Evolutionary conservation across 2,888 invertebrate species (phyloP).

Genomic region (Drosophila mayaguana): DNA sequence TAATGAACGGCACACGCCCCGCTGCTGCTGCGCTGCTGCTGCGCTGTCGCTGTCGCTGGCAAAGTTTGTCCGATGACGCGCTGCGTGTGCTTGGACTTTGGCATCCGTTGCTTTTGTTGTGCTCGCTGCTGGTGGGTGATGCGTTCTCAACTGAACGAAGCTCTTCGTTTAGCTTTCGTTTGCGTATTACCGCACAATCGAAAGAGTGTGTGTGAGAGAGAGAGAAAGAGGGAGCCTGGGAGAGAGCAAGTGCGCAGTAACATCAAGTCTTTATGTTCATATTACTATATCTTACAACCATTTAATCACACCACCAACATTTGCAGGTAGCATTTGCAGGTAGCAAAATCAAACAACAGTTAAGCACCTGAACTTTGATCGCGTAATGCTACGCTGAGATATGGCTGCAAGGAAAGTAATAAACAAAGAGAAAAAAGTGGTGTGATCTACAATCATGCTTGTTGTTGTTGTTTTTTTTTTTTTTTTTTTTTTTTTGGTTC

Average conservation of each 20-base stretch:
- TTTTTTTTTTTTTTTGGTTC: neutral
- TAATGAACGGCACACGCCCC: slow-evolving; percentile 51
- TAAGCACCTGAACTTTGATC: slow-evolving; percentile 41
- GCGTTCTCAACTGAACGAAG: slow-evolving; percentile 25
- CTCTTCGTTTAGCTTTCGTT: slow-evolving; percentile 34
- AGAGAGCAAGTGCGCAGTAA: neutral
- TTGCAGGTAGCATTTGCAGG: slow-evolving; percentile 11
- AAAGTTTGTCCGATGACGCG: slow-evolving; percentile 61
- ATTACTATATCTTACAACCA: slow-evolving; percentile 5
- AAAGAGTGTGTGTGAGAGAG: neutral
- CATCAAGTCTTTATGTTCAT: slow-evolving; percentile 16
- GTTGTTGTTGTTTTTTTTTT: neutral
- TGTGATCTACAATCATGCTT: neutral
- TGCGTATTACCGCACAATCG: neutral
- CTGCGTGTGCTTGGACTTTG: slow-evolving; percentile 60
- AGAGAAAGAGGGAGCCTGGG: neutral
- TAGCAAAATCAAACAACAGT: neutral
- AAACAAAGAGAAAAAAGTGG: neutral
- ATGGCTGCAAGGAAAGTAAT: neutral
- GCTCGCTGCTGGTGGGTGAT: slow-evolving; percentile 34
- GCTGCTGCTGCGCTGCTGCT: slow-evolving; percentile 14
- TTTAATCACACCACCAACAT: slow-evolving; percentile 31
- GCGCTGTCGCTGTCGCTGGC: slow-evolving; percentile 20
- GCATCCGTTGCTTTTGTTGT: slow-evolving; percentile 15
- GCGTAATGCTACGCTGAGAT: neutral